A percentile compares a stretch with the other conserved stretches of the same genome.
Evolutionary conservation across 2,797 vertebrate genomes (phyloP).

Genomic region (Myotis myotis): DNA sequence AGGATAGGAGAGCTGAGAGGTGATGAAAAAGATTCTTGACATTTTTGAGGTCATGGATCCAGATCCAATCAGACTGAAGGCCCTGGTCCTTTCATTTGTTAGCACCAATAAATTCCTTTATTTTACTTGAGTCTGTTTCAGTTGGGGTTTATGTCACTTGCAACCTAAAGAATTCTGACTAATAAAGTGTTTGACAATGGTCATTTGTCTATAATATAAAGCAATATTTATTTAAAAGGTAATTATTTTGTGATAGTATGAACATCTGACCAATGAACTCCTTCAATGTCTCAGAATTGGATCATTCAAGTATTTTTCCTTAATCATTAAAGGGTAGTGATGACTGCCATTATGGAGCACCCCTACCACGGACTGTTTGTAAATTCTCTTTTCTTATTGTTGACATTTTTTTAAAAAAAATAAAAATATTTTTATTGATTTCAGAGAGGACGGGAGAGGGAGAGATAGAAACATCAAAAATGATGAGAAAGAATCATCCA

Average conservation of each 20-base stretch:
- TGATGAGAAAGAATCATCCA: background rate
- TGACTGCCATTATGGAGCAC: background rate
- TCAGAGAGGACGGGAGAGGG: background rate
- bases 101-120: background rate
- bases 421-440: background rate
- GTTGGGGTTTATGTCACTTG: background rate
- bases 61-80: background rate
- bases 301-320: background rate
- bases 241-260: background rate
- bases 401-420: too few relatives aligned
- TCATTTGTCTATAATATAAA: background rate
- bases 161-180: background rate
- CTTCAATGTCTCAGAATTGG: background rate
- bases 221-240: background rate
- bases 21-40: background rate
- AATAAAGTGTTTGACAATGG: background rate
- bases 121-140: background rate
- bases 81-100: background rate
- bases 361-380: background rate
- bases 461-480: background rate
- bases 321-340: background rate
- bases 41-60: background rate
- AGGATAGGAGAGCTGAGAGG: background rate
- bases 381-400: too few relatives aligned
- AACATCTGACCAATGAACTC: background rate